Base-by-base conservation (phyloP, 2,888 invertebrate species). In the Cataglyphis albicans region DNA sequence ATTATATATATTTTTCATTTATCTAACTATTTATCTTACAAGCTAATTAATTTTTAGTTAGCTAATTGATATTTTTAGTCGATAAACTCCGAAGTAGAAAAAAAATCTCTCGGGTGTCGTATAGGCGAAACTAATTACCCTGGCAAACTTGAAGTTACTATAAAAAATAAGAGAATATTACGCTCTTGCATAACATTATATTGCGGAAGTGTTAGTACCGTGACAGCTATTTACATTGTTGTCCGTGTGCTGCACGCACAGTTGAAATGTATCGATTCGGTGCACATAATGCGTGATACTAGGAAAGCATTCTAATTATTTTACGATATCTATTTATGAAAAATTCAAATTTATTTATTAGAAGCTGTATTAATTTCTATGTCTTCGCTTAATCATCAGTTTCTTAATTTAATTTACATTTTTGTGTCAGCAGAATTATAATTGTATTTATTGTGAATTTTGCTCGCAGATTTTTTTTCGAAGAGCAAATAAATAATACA, bases 161-260 rank as follows among this genome's bases (percentile, higher is more conserved):
- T 72, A 55, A 55, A 76, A 70, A 76, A 76, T 76, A 38, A 76
- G 29, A 41, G 55, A 70, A 70, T 70, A 41, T 18, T 68, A 25
- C 25, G 12, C 1, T 52, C 76, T 76, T 76, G 38, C 25, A 29
- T 38, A 72, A 70, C 55, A 68, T 48, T 75, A n/a, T 68, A 15
- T 68, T 38, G 48, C 68, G 52, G 25, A 52, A 35, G 38, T 64
- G 38, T 76, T 25, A 55, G 52, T 68, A 75, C 35, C 21, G 3
- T 68, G 48, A 63, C n/a, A 29, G 76, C 6, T 76, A 18, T 67
- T 67, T 70, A 70, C 38, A 38, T 76, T 76, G 21, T 38, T 25
- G 35, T 9, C 25, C 18, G 52, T 18, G 1, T 44, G 38, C n/a
- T 55, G 55, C 72, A 76, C 55, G 76, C 72, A 70, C 38, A 70